Percentiles rank a stretch among this genome's conserved stretches.
Evolutionary conservation across 1,140 invertebrate species (phyloP).

Genomic region (Lasioglossum albipes): DNA sequence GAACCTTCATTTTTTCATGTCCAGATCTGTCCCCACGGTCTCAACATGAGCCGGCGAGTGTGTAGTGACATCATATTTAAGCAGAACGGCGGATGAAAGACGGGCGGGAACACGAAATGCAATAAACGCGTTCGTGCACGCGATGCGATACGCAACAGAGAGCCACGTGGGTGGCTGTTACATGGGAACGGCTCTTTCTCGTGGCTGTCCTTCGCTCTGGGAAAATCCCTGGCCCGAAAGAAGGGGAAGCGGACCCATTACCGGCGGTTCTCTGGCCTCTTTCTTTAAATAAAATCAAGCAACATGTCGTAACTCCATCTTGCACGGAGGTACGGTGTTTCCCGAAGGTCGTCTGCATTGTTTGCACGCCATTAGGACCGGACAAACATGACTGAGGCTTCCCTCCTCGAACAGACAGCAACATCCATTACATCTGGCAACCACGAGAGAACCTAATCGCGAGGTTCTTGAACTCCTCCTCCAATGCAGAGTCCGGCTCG

Average conservation of each 20-base stretch:
- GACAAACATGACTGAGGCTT: neutral
- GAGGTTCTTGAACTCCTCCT: no score
- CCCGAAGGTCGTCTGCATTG: constrained; percentile 1
- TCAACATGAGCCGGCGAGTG: no score
- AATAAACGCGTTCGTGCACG: neutral
- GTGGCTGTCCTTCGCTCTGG: neutral
- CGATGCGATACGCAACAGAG: neutral
- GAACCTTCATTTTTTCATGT: no score
- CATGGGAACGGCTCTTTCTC: neutral
- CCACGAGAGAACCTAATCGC: no score
- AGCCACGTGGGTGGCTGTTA: neutral
- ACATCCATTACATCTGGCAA: neutral
- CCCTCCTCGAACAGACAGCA: neutral
- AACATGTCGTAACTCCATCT: neutral
- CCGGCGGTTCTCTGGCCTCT: neutral
- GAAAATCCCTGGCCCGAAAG: neutral
- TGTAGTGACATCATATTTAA: no score
- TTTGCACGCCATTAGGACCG: constrained; percentile 3
- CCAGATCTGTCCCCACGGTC: no score
- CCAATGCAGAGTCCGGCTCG: no score
- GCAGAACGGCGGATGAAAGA: no score
- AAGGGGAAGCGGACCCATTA: neutral
- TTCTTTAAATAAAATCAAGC: constrained; percentile 4
- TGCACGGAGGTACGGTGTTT: neutral
- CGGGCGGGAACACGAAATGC: neutral